Evolutionary conservation across 2,888 invertebrate genomes (phyloP), one percentile per base, ranked within the genome.

Genomic region (Drosophila cognata): DNA sequence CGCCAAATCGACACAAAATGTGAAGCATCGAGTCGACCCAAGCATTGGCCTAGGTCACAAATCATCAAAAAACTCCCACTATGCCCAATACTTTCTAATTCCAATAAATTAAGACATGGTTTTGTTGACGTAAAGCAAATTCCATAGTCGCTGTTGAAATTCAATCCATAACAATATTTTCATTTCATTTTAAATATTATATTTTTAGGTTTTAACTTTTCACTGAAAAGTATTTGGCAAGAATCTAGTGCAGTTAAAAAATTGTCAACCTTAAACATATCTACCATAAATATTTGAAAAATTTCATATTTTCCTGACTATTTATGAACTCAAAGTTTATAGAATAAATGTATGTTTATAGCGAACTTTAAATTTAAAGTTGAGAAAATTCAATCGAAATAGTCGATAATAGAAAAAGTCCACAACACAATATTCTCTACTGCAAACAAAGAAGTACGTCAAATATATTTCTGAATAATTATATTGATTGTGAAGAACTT

Each of bases 31-130:
- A 74, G 65, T 69, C 78, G 71, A 72, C 65, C 73, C 74, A 69
- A 50, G 38, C 71, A 76, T 79, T 83, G 77, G 75, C 77, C 77
- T 83, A 79, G 85, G 83, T 84, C 83, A 82, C 48, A 62, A 74
- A 74, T 53, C 28, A 53, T 41, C 33, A 50, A 36, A 25, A 11
- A 25, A 25, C 61, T 18, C 18, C 13, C 4, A 38, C 35, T 48
- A 38, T 43, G 29, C 16, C 43, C 25, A 57, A 57, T 3, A 31
- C 57, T 57, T 43, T 41, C 57, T 21, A 43, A 29, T 8, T 16
- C 16, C 7, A 6, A 31, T 43, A 13, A 28, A 56, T 25, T 38
- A 18, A 28, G 38, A 29, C 56, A 38, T 6, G 6, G 43, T 57
- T 29, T 43, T 31, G 43, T 18, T 16, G 21, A 31, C 16, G 21